Percentiles rank a stretch among this genome's conserved stretches.
Evolutionary conservation across 2,797 vertebrate species (phyloP).

Genomic region (Microcaecilia unicolor): DNA sequence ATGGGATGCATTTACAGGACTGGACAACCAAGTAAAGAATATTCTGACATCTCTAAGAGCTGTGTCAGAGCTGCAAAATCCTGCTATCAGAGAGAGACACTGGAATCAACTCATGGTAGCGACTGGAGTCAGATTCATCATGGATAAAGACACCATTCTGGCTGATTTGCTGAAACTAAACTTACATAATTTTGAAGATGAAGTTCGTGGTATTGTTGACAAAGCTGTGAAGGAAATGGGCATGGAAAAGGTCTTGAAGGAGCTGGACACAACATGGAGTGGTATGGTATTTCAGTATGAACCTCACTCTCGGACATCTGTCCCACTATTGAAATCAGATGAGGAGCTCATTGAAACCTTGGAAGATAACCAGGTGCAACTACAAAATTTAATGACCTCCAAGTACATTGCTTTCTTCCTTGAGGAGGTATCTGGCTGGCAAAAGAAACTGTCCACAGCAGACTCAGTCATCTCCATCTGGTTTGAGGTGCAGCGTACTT

Average conservation of each 20-base stretch:
- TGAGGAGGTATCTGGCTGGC: slow-evolving; percentile 85
- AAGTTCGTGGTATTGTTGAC: slow-evolving; percentile 84
- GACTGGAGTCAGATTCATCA: slow-evolving; percentile 71
- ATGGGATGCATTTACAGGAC: slow-evolving; percentile 78
- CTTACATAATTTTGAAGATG: slow-evolving; percentile 82
- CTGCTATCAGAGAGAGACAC: slow-evolving; percentile 79
- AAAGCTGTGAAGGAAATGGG: slow-evolving; percentile 87
- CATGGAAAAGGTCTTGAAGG: slow-evolving; percentile 86
- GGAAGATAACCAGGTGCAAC: slow-evolving; percentile 92
- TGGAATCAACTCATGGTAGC: slow-evolving; percentile 84
- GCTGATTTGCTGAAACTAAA: slow-evolving; percentile 81
- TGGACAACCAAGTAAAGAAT: slow-evolving; percentile 78
- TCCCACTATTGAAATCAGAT: slow-evolving; percentile 65
- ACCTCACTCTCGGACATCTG: slow-evolving; percentile 57
- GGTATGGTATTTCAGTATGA: slow-evolving; percentile 83
- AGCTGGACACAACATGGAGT: slow-evolving; percentile 80
- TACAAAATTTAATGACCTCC: slow-evolving; percentile 82
- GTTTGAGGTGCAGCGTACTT: slow-evolving; percentile 85
- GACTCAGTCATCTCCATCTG: slow-evolving; percentile 81
- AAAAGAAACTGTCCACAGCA: slow-evolving; percentile 67
- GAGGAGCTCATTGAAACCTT: slow-evolving; percentile 85
- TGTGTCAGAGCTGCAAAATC: slow-evolving; percentile 82
- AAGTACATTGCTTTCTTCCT: slow-evolving; percentile 80
- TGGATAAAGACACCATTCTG: slow-evolving; percentile 72
- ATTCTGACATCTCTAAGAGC: slow-evolving; percentile 73